A percentile compares a stretch with the other conserved stretches of the same genome.
These are phyloP conservation scores for Paraescarpia echinospica DNA, from an alignment of 1,140 invertebrate genomes.

Conservation along the genomic window DNA sequence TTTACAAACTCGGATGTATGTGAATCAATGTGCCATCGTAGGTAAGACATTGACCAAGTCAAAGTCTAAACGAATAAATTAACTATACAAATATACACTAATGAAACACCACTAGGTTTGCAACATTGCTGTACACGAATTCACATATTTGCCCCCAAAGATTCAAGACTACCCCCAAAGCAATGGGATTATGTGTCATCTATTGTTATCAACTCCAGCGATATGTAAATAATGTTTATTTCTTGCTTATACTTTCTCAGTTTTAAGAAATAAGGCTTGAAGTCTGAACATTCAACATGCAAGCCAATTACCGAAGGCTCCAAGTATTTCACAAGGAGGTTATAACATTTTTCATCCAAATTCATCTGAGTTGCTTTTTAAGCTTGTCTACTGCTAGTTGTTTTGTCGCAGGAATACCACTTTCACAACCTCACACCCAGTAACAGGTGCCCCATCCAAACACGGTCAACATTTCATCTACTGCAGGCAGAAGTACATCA, in stretches of 20 bases:
- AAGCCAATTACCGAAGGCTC: neutral
- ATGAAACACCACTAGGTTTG: neutral
- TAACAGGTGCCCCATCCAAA: neutral
- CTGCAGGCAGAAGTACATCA: neutral
- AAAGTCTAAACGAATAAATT: neutral
- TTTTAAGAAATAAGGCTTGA: neutral
- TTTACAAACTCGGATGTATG: neutral
- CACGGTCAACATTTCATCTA: neutral
- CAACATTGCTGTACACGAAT: neutral
- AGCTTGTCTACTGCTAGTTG: neutral
- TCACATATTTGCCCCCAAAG: neutral
- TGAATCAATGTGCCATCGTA: neutral
- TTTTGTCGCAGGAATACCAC: neutral
- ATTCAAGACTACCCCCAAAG: neutral
- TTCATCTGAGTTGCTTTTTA: neutral
- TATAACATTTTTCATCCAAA: neutral
- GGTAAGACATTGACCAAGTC: neutral
- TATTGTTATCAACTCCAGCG: neutral
- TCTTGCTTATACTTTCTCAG: neutral
- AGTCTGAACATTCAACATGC: neutral
- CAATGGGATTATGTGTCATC: neutral
- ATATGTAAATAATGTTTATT: neutral
- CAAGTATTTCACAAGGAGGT: neutral
- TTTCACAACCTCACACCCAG: neutral
- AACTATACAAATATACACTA: conserved; percentile 6